phyloP scores from a whole-genome alignment of 2,888 invertebrate species.

The Adelphocoris suturalis region DNA sequence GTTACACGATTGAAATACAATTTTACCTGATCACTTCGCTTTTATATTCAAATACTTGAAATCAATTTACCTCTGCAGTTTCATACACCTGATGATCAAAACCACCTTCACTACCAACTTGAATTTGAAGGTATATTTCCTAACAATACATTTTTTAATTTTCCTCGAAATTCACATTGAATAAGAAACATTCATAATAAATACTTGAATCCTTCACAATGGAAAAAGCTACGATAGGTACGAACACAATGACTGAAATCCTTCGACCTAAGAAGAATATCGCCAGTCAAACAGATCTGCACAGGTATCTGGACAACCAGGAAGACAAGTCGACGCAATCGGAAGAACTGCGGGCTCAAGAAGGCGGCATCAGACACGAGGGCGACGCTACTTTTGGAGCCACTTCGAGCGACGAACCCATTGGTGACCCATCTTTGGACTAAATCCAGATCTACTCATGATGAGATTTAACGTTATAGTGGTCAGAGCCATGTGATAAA shows the following conservation, averaged over 20 bases:
- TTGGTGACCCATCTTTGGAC: neutral
- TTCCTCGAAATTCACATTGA: too few relatives aligned
- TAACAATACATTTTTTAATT: too few relatives aligned
- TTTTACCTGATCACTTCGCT: too few relatives aligned
- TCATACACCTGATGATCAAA: too few relatives aligned
- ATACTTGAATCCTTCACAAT: neutral
- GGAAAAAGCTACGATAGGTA: slow-evolving; percentile 10
- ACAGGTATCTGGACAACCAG: neutral
- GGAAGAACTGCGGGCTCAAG: neutral
- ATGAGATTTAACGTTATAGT: neutral
- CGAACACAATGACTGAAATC: neutral
- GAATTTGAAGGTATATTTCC: too few relatives aligned
- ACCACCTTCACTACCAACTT: too few relatives aligned
- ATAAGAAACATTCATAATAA: too few relatives aligned
- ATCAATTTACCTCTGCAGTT: too few relatives aligned
- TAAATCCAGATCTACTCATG: neutral
- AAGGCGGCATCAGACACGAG: neutral
- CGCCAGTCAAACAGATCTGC: neutral
- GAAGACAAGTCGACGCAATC: slow-evolving; percentile 34
- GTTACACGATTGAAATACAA: too few relatives aligned
- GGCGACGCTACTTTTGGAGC: neutral
- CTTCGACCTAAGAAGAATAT: neutral
- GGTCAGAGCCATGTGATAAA: neutral
- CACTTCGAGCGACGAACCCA: neutral
- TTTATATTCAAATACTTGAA: too few relatives aligned